Conservation (phyloP, 2,888 invertebrate species). For the Neuroscelio doddi region DNA sequence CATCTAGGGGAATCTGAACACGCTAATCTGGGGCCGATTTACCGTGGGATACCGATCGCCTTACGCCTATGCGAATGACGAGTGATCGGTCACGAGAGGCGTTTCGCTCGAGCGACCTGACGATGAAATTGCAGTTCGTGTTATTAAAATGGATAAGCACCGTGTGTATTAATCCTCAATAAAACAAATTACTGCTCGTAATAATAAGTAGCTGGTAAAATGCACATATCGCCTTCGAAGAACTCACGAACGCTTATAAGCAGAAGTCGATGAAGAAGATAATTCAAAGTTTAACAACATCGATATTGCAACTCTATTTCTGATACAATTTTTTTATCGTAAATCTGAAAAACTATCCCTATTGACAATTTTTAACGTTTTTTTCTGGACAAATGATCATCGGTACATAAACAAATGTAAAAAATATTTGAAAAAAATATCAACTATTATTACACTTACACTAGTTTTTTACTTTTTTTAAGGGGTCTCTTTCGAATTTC, state of each 20-base stretch:
- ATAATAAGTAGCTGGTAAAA: constrained; percentile 27
- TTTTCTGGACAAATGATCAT: no score
- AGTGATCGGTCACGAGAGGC: constrained; percentile 41
- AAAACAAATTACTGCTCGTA: constrained; percentile 30
- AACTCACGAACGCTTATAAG: not conserved
- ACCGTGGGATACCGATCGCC: constrained; percentile 43
- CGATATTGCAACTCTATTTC: no score
- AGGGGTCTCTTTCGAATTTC: no score
- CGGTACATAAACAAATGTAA: no score
- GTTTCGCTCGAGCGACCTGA: constrained; percentile 30
- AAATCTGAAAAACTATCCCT: no score
- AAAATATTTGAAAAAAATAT: no score
- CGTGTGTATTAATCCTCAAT: constrained; percentile 38
- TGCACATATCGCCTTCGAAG: constrained; percentile 17
- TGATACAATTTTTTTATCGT: no score
- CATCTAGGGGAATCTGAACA: constrained; percentile 31
- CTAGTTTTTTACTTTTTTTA: no score
- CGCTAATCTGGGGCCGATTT: constrained; percentile 33
- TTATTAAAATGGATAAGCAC: constrained; percentile 42
- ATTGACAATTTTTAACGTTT: no score
- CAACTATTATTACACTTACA: no score
- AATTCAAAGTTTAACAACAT: not conserved
- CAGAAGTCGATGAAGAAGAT: constrained; percentile 9
- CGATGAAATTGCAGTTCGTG: constrained; percentile 39
- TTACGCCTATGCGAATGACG: constrained; percentile 31